These are phyloP conservation scores for Acropternis orthonyx DNA, from an alignment of 2,797 vertebrate species.

Conservation along the genomic window DNA sequence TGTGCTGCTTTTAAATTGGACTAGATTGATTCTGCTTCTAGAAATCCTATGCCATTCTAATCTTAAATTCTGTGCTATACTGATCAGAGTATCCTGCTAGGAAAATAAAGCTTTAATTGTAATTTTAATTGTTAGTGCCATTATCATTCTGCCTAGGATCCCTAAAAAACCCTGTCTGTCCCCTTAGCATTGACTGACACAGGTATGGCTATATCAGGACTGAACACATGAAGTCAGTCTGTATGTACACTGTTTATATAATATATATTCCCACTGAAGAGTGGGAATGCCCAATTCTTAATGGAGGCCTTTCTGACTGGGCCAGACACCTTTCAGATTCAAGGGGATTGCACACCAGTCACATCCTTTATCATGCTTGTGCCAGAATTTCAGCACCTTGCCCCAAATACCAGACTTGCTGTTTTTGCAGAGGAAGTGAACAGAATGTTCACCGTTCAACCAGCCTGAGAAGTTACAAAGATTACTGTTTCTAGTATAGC, in stretches of 20 bases:
- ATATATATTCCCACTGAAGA: not conserved
- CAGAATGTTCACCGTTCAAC: not conserved
- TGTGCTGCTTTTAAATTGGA: not conserved
- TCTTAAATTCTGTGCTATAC: not conserved
- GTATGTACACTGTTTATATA: rapidly evolving
- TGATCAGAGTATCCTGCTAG: not conserved
- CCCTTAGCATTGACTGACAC: not conserved
- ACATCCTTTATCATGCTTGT: rapidly evolving
- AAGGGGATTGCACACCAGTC: not conserved
- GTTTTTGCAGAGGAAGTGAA: not conserved
- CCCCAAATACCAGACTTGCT: not conserved
- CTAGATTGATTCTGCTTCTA: not conserved
- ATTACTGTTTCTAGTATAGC: not conserved
- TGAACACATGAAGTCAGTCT: not conserved
- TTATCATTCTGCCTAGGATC: not conserved
- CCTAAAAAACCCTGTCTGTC: not conserved
- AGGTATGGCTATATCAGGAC: not conserved
- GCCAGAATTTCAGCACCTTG: not conserved
- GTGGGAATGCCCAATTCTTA: not conserved
- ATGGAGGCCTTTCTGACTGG: not conserved
- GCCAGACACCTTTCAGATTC: not conserved
- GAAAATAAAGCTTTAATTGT: not conserved
- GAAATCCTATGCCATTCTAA: not conserved
- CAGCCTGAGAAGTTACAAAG: not conserved
- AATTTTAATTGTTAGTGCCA: not conserved